phyloP scores from a whole-genome alignment of 2,113 vertebrate species.

The Leucopsar rothschildi region DNA sequence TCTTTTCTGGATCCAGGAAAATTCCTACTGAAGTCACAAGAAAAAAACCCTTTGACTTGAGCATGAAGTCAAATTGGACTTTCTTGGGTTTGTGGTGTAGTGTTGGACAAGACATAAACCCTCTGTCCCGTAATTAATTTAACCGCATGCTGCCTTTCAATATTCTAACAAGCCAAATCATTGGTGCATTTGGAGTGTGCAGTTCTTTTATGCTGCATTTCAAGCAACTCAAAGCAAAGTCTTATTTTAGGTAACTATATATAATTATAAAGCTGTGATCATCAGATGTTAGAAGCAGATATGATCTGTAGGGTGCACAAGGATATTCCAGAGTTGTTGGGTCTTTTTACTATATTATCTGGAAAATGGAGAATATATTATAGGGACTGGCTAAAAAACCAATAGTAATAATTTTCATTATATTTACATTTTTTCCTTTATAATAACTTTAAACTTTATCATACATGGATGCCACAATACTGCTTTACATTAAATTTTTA shows the following conservation, averaged over 20 bases:
- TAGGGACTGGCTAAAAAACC: neutral
- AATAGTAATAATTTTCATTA: neutral
- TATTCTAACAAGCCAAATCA: neutral
- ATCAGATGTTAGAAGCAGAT: neutral
- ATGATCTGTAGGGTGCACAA: neutral
- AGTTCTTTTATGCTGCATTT: neutral
- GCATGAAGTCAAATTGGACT: neutral
- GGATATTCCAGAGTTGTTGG: neutral
- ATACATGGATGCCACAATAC: neutral
- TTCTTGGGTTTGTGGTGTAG: neutral
- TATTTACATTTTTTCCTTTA: neutral
- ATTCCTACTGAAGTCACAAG: neutral
- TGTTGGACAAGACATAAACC: neutral
- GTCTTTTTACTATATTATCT: neutral
- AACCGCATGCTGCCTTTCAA: neutral
- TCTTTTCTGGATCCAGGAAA: neutral
- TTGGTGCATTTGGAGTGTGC: neutral
- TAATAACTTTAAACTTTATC: neutral
- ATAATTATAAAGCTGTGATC: neutral
- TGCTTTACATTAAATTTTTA: neutral
- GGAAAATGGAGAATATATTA: neutral
- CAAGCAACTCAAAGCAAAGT: neutral
- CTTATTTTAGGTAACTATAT: neutral
- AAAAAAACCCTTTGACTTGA: neutral
- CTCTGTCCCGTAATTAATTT: neutral